Evolutionary conservation across 2,113 vertebrate genomes (phyloP).

Genomic region (Phaethornis superciliosus): DNA sequence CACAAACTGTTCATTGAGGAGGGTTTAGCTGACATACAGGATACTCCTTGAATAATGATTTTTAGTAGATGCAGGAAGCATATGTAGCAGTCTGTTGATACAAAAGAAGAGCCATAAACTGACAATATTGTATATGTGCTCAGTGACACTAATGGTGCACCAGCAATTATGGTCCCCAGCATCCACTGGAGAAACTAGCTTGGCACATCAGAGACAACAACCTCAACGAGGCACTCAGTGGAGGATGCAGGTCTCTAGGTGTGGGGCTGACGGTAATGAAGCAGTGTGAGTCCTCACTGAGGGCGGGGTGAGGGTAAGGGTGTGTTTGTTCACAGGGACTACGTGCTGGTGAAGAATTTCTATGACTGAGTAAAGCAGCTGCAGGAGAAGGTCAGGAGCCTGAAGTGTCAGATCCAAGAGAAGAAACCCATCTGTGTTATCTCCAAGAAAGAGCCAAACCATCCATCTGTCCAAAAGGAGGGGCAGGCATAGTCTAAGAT

Average conservation of each 20-base stretch:
- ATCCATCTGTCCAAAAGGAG: background rate
- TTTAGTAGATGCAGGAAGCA: background rate
- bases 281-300: rapidly evolving
- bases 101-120: background rate
- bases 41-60: background rate
- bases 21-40: background rate
- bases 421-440: background rate
- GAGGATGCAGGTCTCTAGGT: background rate
- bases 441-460: background rate
- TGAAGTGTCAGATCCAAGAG: background rate
- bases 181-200: background rate
- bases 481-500: background rate
- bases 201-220: background rate
- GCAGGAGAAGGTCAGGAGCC: background rate
- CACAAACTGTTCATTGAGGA: background rate
- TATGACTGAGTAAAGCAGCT: background rate
- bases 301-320: rapidly evolving
- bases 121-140: background rate
- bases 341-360: rapidly evolving
- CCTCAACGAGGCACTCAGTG: too few species aligned
- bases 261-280: background rate
- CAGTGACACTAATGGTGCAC: background rate
- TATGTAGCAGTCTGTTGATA: background rate
- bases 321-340: rapidly evolving
- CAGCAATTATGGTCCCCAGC: rapidly evolving